Evolutionary conservation across 2,797 vertebrate genomes (phyloP).

Genomic region (Artibeus lituratus): DNA sequence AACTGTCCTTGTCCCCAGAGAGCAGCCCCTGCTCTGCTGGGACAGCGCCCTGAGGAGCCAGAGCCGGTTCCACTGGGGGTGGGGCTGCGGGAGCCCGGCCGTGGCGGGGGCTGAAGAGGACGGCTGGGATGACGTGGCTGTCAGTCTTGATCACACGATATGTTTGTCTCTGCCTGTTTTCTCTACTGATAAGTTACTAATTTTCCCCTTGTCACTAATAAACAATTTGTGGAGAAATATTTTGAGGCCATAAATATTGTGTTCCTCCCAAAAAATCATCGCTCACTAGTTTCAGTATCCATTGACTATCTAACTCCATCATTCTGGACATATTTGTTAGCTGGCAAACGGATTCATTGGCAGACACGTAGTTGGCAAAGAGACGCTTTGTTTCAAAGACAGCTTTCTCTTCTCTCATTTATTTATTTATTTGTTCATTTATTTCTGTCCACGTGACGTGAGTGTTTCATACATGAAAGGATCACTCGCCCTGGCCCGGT

Average conservation of each 20-base stretch:
- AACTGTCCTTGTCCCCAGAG: slow-evolving; percentile 90
- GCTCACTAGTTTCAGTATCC: neutral
- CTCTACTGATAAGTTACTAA: neutral
- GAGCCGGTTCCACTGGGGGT: fast-evolving
- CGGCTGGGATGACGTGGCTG: no score
- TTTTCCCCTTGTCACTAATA: neutral
- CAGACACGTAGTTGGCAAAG: neutral
- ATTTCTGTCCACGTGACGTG: fast-evolving
- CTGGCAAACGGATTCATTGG: neutral
- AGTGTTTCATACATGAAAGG: neutral
- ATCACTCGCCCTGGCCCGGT: neutral
- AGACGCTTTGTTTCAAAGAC: neutral
- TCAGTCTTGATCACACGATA: neutral
- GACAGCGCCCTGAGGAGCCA: fast-evolving
- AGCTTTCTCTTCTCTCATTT: neutral
- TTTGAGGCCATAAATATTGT: neutral
- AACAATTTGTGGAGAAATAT: neutral
- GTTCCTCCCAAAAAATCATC: neutral
- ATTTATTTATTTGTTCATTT: neutral
- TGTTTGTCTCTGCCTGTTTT: neutral
- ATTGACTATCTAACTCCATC: neutral
- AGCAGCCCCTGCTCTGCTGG: neutral
- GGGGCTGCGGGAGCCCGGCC: fast-evolving
- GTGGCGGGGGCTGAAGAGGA: neutral
- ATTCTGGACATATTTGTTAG: neutral